These are phyloP conservation scores for Allobates femoralis DNA, from an alignment of 2,797 vertebrate genomes.

Conservation along the genomic window DNA sequence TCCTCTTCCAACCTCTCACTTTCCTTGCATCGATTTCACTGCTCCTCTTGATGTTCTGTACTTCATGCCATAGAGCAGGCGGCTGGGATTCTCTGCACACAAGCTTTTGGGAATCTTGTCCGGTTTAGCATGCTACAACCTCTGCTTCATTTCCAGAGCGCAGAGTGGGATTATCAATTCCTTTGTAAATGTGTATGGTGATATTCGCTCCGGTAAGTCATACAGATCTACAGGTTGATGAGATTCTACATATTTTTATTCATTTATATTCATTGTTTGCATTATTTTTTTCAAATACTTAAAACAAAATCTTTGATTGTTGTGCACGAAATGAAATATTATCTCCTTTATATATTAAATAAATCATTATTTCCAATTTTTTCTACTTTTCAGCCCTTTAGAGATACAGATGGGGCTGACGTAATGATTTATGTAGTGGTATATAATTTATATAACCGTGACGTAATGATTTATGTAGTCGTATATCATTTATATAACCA, in stretches of 20 bases:
- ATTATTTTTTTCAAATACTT: neutral
- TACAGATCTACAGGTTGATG: constrained; percentile 30
- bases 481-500: too few species aligned
- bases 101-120: constrained; percentile 75
- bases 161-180: constrained; percentile 81
- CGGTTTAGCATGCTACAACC: constrained; percentile 84
- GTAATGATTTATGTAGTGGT: neutral
- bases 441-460: too few species aligned
- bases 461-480: too few species aligned
- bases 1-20: constrained; percentile 79
- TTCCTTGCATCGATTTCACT: constrained; percentile 78
- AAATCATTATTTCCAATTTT: neutral
- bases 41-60: constrained; percentile 76
- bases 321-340: too few species aligned
- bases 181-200: constrained; percentile 99
- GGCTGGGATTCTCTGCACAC: constrained; percentile 73
- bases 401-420: neutral
- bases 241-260: neutral
- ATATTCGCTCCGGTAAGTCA: constrained; percentile 99
- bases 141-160: constrained; percentile 78
- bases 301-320: too few species aligned
- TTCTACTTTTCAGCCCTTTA: neutral
- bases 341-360: neutral
- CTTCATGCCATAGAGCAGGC: constrained; percentile 75
- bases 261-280: neutral